phyloP scores from a whole-genome alignment of 2,888 invertebrate species.

The Nemotelus nigrinus region DNA sequence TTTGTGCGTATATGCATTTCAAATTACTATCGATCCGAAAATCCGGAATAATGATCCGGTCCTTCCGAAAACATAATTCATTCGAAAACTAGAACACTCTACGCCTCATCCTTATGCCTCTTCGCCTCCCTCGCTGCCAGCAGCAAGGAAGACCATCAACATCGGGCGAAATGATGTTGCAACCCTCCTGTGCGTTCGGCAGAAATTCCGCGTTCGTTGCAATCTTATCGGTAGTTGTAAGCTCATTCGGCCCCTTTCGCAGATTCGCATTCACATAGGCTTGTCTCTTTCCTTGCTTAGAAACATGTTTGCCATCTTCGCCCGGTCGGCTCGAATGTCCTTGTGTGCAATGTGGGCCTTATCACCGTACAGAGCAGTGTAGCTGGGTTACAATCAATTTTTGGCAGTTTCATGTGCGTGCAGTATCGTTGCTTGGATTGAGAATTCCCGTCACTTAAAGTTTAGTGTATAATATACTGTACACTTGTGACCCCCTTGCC shows the following conservation, averaged over 20 bases:
- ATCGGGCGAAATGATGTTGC: constrained; percentile 15
- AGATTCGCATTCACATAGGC: background rate
- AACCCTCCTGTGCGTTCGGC: constrained; percentile 37
- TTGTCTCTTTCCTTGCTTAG: constrained; percentile 26
- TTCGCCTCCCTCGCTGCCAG: background rate
- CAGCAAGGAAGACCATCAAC: background rate
- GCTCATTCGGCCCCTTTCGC: constrained; percentile 1
- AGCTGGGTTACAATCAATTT: constrained; percentile 32
- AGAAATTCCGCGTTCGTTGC: constrained; percentile 34
- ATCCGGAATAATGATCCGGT: constrained; percentile 40
- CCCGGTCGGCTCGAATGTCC: constrained; percentile 28
- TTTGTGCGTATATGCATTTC: constrained; percentile 42
- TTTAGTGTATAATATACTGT: background rate
- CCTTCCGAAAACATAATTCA: constrained; percentile 37
- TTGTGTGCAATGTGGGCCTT: constrained; percentile 35
- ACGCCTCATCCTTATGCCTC: constrained; percentile 5
- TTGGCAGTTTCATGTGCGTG: constrained; percentile 21
- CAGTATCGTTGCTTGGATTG: constrained; percentile 2
- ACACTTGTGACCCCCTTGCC: too few species aligned
- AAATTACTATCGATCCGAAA: constrained; percentile 47
- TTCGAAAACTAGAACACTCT: constrained; percentile 36
- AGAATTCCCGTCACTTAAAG: background rate
- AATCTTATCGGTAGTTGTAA: constrained; percentile 40
- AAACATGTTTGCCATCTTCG: constrained; percentile 33
- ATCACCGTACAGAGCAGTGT: constrained; percentile 30